Evolutionary conservation across 2,888 invertebrate species (phyloP).

Genomic region (Acronicta leporina): DNA sequence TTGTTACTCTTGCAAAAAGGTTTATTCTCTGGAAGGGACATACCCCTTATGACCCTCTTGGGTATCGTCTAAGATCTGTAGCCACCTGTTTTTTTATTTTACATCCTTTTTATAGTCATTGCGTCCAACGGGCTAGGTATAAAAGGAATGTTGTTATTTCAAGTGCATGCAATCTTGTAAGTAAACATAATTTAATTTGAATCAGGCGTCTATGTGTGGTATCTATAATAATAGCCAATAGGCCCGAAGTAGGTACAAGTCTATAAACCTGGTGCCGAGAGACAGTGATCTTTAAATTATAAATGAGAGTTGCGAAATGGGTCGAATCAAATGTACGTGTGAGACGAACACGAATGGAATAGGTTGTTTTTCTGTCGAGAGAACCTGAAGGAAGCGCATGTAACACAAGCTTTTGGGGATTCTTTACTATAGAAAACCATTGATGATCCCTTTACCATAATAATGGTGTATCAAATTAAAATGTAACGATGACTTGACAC

Average conservation of each 20-base stretch:
- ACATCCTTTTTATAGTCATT: conserved; percentile 69
- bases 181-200: conserved; percentile 13
- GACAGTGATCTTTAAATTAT: conserved; percentile 69
- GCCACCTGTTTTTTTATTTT: conserved; percentile 71
- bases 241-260: conserved; percentile 13
- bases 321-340: conserved; percentile 60
- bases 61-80: conserved; percentile 68
- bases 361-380: conserved; percentile 29
- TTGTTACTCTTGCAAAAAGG: conserved; percentile 66
- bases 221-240: conserved; percentile 31
- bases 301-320: conserved; percentile 69
- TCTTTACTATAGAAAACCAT: conserved; percentile 32
- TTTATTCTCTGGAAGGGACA: conserved; percentile 68
- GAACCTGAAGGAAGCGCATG: conserved; percentile 42
- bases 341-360: conserved; percentile 34
- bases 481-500: conserved; percentile 5
- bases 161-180: conserved; percentile 19
- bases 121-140: conserved; percentile 51
- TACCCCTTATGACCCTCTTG: conserved; percentile 70
- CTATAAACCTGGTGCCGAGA: conserved; percentile 48
- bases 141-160: conserved; percentile 36
- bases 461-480: conserved; percentile 20
- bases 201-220: background rate
- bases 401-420: conserved; percentile 42
- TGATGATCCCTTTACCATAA: conserved; percentile 17